These are phyloP conservation scores for Lamellibrachia satsuma DNA, from an alignment of 2,888 invertebrate genomes.

Conservation along the genomic window DNA sequence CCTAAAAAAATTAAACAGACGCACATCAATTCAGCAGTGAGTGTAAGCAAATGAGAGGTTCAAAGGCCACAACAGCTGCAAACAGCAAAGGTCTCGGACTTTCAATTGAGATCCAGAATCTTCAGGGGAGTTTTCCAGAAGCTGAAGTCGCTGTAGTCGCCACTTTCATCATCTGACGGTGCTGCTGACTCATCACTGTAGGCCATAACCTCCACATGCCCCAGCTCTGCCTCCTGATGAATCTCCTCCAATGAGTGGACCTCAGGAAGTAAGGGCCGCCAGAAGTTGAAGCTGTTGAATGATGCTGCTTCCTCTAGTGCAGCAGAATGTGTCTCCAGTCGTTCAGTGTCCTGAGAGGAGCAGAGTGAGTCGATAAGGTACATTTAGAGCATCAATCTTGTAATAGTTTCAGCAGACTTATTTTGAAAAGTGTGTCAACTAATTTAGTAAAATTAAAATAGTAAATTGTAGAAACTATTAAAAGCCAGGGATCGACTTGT, in stretches of 20 bases:
- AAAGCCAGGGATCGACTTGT: no score
- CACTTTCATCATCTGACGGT: background rate
- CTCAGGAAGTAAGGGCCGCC: background rate
- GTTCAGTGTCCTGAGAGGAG: background rate
- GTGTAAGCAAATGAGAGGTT: background rate
- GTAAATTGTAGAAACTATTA: no score
- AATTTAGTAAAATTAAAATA: no score
- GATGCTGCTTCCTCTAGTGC: background rate
- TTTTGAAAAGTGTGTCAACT: no score
- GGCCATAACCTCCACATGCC: background rate
- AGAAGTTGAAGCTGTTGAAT: background rate
- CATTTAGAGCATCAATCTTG: background rate
- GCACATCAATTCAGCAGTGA: background rate
- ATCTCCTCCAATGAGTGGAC: background rate
- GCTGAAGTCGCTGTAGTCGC: background rate
- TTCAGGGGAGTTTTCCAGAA: constrained; percentile 1
- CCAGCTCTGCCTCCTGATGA: background rate
- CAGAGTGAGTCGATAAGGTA: background rate
- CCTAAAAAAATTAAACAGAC: background rate
- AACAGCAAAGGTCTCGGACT: background rate
- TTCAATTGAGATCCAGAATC: background rate
- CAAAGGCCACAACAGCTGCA: background rate
- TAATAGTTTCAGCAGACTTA: background rate
- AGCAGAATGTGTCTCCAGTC: background rate
- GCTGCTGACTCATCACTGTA: background rate